A percentile compares a stretch with the other conserved stretches of the same genome.
Evolutionary conservation across 2,113 vertebrate genomes (phyloP).

Genomic region (Poicephalus meyeri): DNA sequence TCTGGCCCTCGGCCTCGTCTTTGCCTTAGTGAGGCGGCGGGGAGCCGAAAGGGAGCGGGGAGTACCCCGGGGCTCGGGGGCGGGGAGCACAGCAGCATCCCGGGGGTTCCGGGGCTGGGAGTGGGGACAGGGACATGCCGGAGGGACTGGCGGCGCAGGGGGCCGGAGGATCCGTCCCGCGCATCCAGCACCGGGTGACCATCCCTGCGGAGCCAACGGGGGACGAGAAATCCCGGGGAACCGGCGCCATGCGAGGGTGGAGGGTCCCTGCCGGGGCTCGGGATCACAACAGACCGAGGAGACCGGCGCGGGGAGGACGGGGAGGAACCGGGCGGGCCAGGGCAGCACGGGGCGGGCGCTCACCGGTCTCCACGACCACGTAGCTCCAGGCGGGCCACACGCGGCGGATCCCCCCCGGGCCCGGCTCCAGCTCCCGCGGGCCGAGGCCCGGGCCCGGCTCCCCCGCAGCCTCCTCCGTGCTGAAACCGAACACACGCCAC

Average conservation of each 20-base stretch:
- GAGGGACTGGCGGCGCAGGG: no score
- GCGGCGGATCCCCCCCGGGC: not conserved
- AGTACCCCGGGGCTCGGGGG: not conserved
- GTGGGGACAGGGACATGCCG: not conserved
- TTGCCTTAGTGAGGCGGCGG: no score
- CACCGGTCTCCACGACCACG: conserved; percentile 61
- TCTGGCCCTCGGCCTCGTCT: no score
- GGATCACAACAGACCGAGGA: not conserved
- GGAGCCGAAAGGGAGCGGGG: no score
- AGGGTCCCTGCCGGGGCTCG: no score
- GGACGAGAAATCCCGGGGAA: not conserved
- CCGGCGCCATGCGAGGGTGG: no score
- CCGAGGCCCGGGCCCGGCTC: not conserved
- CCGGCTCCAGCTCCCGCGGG: not conserved
- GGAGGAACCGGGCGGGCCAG: not conserved
- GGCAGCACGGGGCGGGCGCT: not conserved
- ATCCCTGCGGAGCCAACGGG: no score
- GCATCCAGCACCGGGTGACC: no score
- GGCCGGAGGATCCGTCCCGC: no score
- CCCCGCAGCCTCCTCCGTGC: not conserved
- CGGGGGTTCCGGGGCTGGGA: not conserved
- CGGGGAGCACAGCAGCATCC: no score
- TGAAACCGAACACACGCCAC: not conserved
- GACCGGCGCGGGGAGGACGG: not conserved
- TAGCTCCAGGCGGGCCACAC: conserved; percentile 76